Evolutionary conservation across 92 coral and sea anemone species (phyloP).

Genomic region (Montipora capitata): DNA sequence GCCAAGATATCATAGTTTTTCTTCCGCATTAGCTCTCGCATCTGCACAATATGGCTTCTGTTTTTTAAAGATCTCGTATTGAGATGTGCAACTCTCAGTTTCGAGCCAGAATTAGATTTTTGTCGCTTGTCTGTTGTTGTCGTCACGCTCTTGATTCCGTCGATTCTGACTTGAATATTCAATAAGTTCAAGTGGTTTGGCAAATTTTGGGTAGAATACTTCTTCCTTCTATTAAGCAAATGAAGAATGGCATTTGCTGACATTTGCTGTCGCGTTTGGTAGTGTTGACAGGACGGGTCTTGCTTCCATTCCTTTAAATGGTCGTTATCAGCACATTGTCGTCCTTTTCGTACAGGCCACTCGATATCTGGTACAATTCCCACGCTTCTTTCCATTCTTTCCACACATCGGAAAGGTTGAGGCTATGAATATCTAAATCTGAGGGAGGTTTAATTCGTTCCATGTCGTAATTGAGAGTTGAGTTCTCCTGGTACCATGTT

Average conservation of each 20-base stretch:
- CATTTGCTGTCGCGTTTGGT: slow-evolving; percentile 17
- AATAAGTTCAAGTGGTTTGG: no score
- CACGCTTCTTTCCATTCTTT: slow-evolving; percentile 40
- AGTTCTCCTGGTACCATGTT: not conserved
- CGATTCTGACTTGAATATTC: no score
- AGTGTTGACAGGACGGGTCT: slow-evolving; percentile 24
- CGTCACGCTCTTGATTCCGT: no score
- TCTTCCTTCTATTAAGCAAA: not conserved
- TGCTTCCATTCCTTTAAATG: slow-evolving; percentile 25
- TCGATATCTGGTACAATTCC: slow-evolving; percentile 37
- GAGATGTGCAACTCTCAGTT: no score
- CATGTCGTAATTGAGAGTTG: not conserved
- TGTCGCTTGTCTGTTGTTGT: no score
- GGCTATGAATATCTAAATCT: not conserved
- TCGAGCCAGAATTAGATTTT: no score
- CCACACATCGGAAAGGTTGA: slow-evolving; percentile 16
- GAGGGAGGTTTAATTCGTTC: not conserved
- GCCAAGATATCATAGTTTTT: no score
- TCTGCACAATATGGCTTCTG: no score
- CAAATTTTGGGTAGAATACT: no score
- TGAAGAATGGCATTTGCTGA: not conserved
- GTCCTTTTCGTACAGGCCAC: slow-evolving; percentile 28
- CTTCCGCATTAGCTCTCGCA: no score
- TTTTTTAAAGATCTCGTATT: no score
- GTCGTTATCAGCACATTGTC: slow-evolving; percentile 29